A percentile compares a stretch with the other conserved stretches of the same genome.
These are phyloP conservation scores for Clistopyga incitator DNA, from an alignment of 2,888 invertebrate species.

Conservation along the genomic window DNA sequence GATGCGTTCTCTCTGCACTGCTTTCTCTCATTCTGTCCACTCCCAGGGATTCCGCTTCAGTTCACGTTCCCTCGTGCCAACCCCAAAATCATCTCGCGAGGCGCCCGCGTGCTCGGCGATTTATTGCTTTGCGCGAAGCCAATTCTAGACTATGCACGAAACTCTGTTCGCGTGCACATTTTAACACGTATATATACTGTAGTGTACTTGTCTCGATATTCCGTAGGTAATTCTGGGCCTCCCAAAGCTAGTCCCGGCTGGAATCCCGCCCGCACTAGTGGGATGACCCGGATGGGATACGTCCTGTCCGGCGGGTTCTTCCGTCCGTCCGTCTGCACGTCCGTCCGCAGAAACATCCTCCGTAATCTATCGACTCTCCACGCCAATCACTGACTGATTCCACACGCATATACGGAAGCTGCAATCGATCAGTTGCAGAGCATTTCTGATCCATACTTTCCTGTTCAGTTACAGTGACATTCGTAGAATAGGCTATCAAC, in stretches of 20 bases:
- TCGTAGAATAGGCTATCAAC: background rate
- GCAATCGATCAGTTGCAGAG: constrained; percentile 13
- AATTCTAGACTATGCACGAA: constrained; percentile 54
- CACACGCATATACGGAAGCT: background rate
- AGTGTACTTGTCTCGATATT: constrained; percentile 34
- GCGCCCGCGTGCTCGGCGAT: constrained; percentile 37
- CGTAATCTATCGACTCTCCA: constrained; percentile 51
- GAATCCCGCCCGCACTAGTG: constrained; percentile 29
- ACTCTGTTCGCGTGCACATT: constrained; percentile 48
- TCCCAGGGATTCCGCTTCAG: constrained; percentile 49
- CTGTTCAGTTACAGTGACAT: background rate
- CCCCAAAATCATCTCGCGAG: constrained; percentile 6
- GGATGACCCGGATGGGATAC: constrained; percentile 39
- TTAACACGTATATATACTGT: constrained; percentile 24
- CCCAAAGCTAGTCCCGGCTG: constrained; percentile 8
- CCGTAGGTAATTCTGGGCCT: constrained; percentile 18
- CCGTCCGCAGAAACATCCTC: constrained; percentile 49
- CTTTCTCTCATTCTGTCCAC: constrained; percentile 58
- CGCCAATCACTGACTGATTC: constrained; percentile 29
- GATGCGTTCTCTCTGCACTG: constrained; percentile 37
- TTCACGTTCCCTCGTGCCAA: constrained; percentile 31
- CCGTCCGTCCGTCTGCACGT: constrained; percentile 56
- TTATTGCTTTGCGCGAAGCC: constrained; percentile 64
- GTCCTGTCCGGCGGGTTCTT: constrained; percentile 56
- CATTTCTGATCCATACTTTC: constrained; percentile 18